Evolutionary conservation across 1,140 invertebrate species (phyloP), one percentile per base, ranked within the genome.

Genomic region (Argopecten irradians): DNA sequence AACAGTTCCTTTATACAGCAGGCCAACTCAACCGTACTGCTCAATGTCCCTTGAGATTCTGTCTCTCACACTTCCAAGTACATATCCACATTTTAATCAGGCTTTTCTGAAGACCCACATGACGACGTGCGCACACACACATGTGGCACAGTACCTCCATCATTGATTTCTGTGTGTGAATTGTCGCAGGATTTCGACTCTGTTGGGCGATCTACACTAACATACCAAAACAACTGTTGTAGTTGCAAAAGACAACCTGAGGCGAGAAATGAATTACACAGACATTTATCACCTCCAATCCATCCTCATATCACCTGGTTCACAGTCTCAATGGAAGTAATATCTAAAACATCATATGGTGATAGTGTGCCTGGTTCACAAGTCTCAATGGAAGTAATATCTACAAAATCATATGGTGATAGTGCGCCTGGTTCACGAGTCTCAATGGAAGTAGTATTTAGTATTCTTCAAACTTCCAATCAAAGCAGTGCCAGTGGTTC

Each of bases 111-210:
- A 71, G 55, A 71, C 22, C 55, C 55, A 28, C 55, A 71, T n/a
- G n/a, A 71, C 55, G 55, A 39, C n/a, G n/a, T n/a, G n/a, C n/a
- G n/a, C n/a, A 28, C 55, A 71, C 55, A 71, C 55, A 3, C 28
- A n/a, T 71, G 55, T 71, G 22, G 14, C 28, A 28, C 55, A 28
- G 55, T 71, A 28, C 55, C 55, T 71, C n/a, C n/a, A n/a, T 3
- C 55, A 71, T 71, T 71, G 55, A 71, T 71, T 71, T 71, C 55
- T 71, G 55, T 71, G 22, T 71, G 55, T 71, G 55, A 71, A 71
- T 71, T 71, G 55, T 71, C 55, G 55, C 55, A 71, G 55, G 55
- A 71, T 71, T 71, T 71, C 55, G 55, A n/a, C 55, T 71, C 43
- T 55, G 43, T 55, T n/a, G 55, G 55, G 5, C 55, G 28, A n/a